Evolutionary conservation across 2,113 vertebrate genomes (phyloP).

Genomic region (Python bivittatus): DNA sequence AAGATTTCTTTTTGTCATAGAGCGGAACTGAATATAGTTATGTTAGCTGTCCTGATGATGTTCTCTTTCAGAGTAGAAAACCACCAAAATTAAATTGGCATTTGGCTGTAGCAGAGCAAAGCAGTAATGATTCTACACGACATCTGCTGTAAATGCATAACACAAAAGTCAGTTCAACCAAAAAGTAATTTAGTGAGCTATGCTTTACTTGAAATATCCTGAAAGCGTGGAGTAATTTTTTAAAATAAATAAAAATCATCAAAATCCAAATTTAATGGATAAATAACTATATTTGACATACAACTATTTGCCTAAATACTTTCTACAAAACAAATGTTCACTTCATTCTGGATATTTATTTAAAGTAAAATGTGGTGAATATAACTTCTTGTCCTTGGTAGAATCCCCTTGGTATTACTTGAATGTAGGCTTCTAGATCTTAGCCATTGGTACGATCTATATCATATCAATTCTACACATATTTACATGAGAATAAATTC

Average conservation of each 20-base stretch:
- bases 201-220: not conserved
- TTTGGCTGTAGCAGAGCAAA: not conserved
- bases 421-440: not conserved
- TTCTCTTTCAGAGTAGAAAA: not conserved
- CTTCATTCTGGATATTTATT: not conserved
- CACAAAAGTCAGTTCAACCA: not conserved
- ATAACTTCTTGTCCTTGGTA: not conserved
- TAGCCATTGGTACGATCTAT: not conserved
- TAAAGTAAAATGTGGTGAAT: not conserved
- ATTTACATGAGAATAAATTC: too few species aligned
- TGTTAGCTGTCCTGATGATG: not conserved
- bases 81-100: not conserved
- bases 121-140: not conserved
- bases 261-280: not conserved
- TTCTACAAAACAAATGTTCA: not conserved
- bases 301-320: not conserved
- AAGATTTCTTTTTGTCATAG: not conserved
- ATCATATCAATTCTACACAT: too few species aligned
- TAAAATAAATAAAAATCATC: not conserved
- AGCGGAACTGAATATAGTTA: not conserved
- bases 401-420: not conserved
- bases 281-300: too few species aligned
- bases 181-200: not conserved
- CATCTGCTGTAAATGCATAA: not conserved
- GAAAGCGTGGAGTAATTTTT: not conserved